A percentile compares a stretch with the other conserved stretches of the same genome.
Conservation (phyloP, 2,888 invertebrate genomes). For the Aleiodes alternator region DNA sequence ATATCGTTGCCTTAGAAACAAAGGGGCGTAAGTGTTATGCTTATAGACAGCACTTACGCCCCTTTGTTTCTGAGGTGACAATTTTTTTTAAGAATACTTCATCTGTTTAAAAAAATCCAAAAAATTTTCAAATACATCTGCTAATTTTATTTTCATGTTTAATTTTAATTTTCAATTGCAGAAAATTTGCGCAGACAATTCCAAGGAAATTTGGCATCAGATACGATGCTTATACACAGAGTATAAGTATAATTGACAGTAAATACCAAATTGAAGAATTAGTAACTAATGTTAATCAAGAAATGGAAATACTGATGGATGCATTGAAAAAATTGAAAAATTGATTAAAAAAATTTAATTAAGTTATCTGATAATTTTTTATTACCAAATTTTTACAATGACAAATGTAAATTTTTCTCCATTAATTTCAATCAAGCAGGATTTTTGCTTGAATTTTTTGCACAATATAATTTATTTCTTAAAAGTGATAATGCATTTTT, state of each 20-base stretch:
- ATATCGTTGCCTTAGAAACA: too few species aligned
- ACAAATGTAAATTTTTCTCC: background rate
- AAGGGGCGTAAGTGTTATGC: too few species aligned
- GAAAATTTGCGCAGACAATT: constrained; percentile 94
- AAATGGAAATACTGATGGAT: constrained; percentile 87
- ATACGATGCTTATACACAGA: constrained; percentile 97
- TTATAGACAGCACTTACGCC: too few species aligned
- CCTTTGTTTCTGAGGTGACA: too few species aligned
- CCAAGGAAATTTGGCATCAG: constrained; percentile 94
- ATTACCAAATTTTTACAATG: background rate
- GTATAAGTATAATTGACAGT: constrained; percentile 95
- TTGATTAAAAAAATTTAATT: constrained; percentile 57
- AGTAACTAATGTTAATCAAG: constrained; percentile 86
- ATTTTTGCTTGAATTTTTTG: too few species aligned
- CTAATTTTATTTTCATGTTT: too few species aligned
- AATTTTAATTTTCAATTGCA: constrained; percentile 74
- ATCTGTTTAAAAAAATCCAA: too few species aligned
- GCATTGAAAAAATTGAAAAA: constrained; percentile 84
- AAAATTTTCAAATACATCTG: too few species aligned
- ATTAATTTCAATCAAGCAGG: too few species aligned
- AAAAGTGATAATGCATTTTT: too few species aligned
- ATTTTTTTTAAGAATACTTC: too few species aligned
- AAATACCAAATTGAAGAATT: constrained; percentile 91
- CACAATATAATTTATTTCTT: too few species aligned
- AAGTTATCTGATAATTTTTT: background rate